A percentile compares a stretch with the other conserved stretches of the same genome.
Conservation (phyloP, 30 jellyfish, hydroid and myxozoan species). For the Catostylus mosaicus region DNA sequence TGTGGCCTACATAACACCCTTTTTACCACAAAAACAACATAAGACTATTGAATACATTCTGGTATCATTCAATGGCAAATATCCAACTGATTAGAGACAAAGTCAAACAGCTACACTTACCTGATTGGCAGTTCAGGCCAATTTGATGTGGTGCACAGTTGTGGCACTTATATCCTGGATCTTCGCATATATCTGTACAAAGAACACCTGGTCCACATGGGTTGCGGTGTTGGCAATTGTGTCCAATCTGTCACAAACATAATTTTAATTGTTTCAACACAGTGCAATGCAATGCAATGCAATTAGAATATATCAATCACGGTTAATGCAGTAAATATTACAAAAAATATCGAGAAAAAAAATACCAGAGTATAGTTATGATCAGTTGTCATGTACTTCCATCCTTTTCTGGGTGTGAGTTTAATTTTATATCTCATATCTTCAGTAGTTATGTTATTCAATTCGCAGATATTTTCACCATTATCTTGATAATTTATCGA, state of each 20-base stretch:
- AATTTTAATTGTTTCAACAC: background rate
- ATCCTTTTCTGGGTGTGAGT: constrained; percentile 13
- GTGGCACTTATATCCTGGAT: constrained; percentile 49
- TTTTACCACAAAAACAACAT: too few relatives aligned
- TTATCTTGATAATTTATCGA: constrained; percentile 25
- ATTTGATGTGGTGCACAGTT: constrained; percentile 17
- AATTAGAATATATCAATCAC: too few relatives aligned
- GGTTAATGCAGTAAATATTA: too few relatives aligned
- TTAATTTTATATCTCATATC: constrained; percentile 7
- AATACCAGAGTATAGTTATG: constrained; percentile 8
- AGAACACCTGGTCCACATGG: constrained; percentile 33
- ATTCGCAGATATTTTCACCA: constrained; percentile 36
- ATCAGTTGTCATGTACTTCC: constrained; percentile 55
- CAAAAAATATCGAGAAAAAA: background rate
- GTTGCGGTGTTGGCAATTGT: constrained; percentile 9
- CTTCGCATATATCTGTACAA: constrained; percentile 48
- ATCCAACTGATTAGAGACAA: too few relatives aligned
- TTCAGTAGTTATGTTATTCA: constrained; percentile 43
- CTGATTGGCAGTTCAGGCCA: constrained; percentile 28
- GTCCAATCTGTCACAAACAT: constrained; percentile 30
- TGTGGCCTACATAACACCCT: too few relatives aligned
- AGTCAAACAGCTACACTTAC: too few relatives aligned
- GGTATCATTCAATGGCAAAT: too few relatives aligned
- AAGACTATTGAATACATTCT: too few relatives aligned
- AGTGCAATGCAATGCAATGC: background rate